Evolutionary conservation across 1,140 invertebrate species (phyloP).

Genomic region (Steinernema feltiae): DNA sequence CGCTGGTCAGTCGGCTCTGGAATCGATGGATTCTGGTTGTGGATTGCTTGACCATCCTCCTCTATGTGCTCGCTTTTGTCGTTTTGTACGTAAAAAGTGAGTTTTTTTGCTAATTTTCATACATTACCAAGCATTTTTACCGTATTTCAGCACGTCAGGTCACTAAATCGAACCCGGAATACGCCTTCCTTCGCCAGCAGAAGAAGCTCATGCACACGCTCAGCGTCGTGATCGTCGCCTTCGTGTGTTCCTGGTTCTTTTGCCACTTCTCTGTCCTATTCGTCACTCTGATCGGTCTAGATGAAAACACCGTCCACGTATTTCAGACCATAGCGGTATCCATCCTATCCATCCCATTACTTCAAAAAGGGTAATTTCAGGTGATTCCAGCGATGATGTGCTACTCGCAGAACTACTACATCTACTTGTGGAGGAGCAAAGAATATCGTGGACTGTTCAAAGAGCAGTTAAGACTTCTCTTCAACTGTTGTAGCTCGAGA

Average conservation of each 20-base stretch:
- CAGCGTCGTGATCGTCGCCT: background rate
- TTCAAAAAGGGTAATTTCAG: background rate
- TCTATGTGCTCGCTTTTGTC: background rate
- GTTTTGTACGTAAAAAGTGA: background rate
- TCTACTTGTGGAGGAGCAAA: background rate
- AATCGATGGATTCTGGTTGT: background rate
- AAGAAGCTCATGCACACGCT: background rate
- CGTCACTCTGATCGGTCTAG: background rate
- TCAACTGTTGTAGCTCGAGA: background rate
- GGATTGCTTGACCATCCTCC: background rate
- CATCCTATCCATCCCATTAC: background rate
- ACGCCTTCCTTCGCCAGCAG: background rate
- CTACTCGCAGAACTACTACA: conserved; percentile 2
- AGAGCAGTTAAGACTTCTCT: background rate
- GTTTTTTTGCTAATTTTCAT: background rate
- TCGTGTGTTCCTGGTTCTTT: background rate
- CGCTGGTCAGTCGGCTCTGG: background rate
- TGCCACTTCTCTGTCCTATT: background rate
- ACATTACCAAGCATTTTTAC: background rate
- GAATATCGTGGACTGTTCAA: background rate
- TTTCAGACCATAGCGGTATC: background rate
- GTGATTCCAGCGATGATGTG: conserved; percentile 1
- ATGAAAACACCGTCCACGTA: background rate
- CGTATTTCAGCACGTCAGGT: background rate
- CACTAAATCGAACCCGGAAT: background rate